Percentiles rank a stretch among this genome's conserved stretches.
Conservation (phyloP, 2,888 invertebrate genomes). For the Cryptops parisi region DNA sequence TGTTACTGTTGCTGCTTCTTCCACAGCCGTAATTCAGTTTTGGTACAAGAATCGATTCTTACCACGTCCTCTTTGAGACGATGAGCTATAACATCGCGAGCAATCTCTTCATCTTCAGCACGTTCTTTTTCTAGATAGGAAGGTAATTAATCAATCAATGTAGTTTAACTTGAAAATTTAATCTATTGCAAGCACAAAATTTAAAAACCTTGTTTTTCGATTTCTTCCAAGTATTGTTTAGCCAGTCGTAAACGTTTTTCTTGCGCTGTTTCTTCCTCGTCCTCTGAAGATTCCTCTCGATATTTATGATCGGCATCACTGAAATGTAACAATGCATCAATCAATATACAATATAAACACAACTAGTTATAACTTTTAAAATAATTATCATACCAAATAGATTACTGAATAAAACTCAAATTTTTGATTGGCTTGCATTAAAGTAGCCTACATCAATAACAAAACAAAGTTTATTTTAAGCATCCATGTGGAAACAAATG, state of each 20-base stretch:
- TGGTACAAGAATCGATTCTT: too few species aligned
- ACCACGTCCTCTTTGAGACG: constrained; percentile 62
- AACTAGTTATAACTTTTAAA: neutral
- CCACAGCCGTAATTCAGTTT: too few species aligned
- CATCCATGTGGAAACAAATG: too few species aligned
- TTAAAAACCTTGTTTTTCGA: constrained; percentile 65
- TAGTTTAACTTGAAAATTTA: neutral
- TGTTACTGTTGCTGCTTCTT: too few species aligned
- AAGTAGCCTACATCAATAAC: too few species aligned
- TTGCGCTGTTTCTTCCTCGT: constrained; percentile 48
- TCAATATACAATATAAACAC: neutral
- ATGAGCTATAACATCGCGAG: constrained; percentile 48
- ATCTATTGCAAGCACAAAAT: too few species aligned
- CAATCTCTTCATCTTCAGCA: constrained; percentile 46
- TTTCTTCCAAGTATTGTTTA: constrained; percentile 74
- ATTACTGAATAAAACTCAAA: neutral
- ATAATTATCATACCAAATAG: neutral
- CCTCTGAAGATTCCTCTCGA: constrained; percentile 35
- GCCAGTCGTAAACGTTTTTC: constrained; percentile 80
- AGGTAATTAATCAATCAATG: neutral
- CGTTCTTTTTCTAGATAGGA: constrained; percentile 44
- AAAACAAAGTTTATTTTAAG: too few species aligned
- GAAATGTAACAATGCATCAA: neutral
- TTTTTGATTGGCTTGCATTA: too few species aligned
- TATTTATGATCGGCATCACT: constrained; percentile 36